Evolutionary conservation across 2,888 invertebrate species (phyloP).

Genomic region (Gymnocheta viridis): DNA sequence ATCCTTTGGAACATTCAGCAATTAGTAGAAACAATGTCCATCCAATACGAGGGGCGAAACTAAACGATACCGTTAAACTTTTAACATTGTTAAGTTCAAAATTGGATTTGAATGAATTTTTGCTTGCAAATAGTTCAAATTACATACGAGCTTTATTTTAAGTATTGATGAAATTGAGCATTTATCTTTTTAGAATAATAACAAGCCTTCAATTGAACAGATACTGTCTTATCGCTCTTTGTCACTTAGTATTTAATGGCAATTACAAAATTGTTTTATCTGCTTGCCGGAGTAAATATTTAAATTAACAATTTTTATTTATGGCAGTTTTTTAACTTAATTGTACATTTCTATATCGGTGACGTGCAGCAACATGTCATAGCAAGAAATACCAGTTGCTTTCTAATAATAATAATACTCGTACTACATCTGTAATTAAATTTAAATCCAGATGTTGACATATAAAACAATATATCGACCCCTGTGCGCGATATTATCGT

Average conservation of each 20-base stretch:
- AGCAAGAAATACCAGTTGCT: conserved; percentile 1
- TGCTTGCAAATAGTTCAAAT: too few species aligned
- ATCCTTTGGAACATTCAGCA: too few species aligned
- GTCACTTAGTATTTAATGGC: background rate
- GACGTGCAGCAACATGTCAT: background rate
- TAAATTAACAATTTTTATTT: background rate
- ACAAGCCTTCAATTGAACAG: background rate
- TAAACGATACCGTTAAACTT: too few species aligned
- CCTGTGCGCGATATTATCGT: too few species aligned
- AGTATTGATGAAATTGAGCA: too few species aligned
- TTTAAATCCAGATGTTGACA: conserved; percentile 30
- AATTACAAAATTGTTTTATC: background rate
- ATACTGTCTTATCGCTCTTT: background rate
- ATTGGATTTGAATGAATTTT: too few species aligned
- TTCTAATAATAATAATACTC: background rate
- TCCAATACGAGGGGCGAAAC: too few species aligned
- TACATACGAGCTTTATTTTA: too few species aligned
- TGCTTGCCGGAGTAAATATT: background rate
- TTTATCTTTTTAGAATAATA: background rate
- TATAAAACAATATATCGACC: too few species aligned
- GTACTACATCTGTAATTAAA: conserved; percentile 6
- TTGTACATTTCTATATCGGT: background rate
- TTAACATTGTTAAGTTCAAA: too few species aligned
- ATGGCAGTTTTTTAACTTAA: background rate
- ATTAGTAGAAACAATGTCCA: too few species aligned